A percentile compares a stretch with the other conserved stretches of the same genome.
These are phyloP conservation scores for Hoplodrina ambigua DNA, from an alignment of 2,888 invertebrate genomes.

Conservation along the genomic window DNA sequence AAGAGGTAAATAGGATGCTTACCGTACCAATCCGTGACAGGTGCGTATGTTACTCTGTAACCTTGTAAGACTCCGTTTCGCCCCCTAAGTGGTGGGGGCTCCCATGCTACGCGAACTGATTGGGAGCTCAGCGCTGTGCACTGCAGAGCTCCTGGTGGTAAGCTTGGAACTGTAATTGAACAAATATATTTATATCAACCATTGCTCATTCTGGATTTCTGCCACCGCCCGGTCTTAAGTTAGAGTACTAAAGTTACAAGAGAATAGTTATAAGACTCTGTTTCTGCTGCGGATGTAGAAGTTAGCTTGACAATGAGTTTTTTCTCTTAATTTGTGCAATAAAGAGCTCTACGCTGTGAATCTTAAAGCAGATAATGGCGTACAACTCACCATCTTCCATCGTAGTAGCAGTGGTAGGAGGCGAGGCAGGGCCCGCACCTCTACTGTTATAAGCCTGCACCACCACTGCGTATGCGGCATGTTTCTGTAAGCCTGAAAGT, in stretches of 20 bases:
- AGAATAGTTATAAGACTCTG: too few species aligned
- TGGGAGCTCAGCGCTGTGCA: slow-evolving; percentile 96
- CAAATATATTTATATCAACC: neutral
- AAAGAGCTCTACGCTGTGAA: neutral
- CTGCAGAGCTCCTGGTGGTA: slow-evolving; percentile 95
- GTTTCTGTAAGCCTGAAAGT: slow-evolving; percentile 93
- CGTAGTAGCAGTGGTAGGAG: slow-evolving; percentile 94
- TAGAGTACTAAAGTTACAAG: too few species aligned
- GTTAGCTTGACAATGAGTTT: neutral
- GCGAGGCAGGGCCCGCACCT: slow-evolving; percentile 96
- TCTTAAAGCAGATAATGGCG: neutral
- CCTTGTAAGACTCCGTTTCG: slow-evolving; percentile 96
- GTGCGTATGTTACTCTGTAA: slow-evolving; percentile 95
- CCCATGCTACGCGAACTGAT: slow-evolving; percentile 96
- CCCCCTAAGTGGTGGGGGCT: slow-evolving; percentile 94
- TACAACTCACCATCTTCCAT: slow-evolving; percentile 94
- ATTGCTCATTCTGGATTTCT: neutral
- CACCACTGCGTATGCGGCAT: slow-evolving; percentile 94
- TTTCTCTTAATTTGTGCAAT: neutral
- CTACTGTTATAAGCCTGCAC: slow-evolving; percentile 97
- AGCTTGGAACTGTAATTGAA: slow-evolving; percentile 93
- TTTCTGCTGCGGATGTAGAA: neutral
- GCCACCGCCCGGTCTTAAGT: too few species aligned
- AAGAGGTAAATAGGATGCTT: slow-evolving; percentile 74
- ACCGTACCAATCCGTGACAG: slow-evolving; percentile 95